Conservation (phyloP, 2,888 invertebrate genomes). For the Drosophila dives region DNA sequence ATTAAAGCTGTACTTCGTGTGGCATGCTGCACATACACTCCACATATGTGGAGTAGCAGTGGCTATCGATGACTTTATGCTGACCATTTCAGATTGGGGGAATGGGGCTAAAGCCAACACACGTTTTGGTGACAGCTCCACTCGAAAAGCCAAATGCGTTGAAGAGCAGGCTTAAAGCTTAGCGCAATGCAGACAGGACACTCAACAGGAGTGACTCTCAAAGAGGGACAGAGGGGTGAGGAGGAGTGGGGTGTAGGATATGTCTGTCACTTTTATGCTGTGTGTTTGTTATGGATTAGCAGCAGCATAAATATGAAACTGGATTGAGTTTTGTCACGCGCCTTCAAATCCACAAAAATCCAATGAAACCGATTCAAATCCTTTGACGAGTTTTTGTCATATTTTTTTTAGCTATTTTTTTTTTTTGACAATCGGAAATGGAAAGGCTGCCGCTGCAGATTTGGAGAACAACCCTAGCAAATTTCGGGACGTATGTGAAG, state of each 20-base stretch:
- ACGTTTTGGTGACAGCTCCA: conserved; percentile 65
- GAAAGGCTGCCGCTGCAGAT: conserved; percentile 38
- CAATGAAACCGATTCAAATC: conserved; percentile 38
- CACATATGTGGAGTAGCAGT: conserved; percentile 19
- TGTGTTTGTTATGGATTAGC: conserved; percentile 59
- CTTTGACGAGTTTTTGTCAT: conserved; percentile 12
- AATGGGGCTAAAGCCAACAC: conserved; percentile 30
- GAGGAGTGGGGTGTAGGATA: not conserved
- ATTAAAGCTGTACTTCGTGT: not conserved
- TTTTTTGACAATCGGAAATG: conserved; percentile 20
- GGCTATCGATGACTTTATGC: conserved; percentile 35
- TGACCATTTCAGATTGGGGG: conserved; percentile 52
- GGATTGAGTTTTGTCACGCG: conserved; percentile 78
- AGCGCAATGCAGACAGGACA: conserved; percentile 33
- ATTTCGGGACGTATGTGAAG: conserved; percentile 52
- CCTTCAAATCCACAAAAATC: conserved; percentile 17
- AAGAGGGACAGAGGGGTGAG: not conserved
- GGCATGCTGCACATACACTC: not conserved
- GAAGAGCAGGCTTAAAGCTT: conserved; percentile 62
- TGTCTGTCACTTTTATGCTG: conserved; percentile 10
- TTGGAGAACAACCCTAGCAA: conserved; percentile 35
- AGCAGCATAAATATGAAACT: conserved; percentile 59
- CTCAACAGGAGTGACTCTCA: conserved; percentile 15
- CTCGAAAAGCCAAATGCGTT: conserved; percentile 56
- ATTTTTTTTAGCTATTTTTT: conserved; percentile 1